Evolutionary conservation across 2,113 vertebrate genomes (phyloP), one percentile per base, ranked within the genome.

Genomic region (Chionodraco myersi): DNA sequence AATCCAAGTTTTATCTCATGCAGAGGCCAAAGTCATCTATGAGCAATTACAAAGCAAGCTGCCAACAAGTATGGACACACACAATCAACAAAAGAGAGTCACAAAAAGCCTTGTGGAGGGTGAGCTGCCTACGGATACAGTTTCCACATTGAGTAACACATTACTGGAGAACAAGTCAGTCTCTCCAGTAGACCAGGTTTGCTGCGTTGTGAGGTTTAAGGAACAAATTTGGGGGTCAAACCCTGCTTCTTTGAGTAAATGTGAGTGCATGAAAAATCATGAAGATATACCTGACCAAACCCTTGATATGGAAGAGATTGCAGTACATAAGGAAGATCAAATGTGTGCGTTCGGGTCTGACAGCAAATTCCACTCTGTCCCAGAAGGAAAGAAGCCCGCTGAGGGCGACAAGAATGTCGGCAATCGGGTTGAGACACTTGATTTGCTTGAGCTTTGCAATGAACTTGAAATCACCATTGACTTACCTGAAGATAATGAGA

Each of bases 181-280:
- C 3, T 6, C 23, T 16, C 10, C 68, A n/a, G 21, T 90, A 14
- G 26, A 90, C 6, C 15, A 70, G 16, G 23, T 88, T 79, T 95
- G 95, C 83, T 95, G 95, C 65, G 9, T 94, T 63, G n/a, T 34
- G 51, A 86, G 44, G 70, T 93, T 86, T 83, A 45, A 89, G 13
- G 70, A 91, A 67, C 23, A 51, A 1, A 18, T 86, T 45, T 30
- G 5, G 6, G 82, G 75, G 41, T 44, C 54, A 53, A 23, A 21
- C 3, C 41, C 4, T 1, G 1, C 21, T 3, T 75, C 23, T 12
- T 4, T 4, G 1, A 79, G 67, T 23, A 83, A 53, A 61, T 95
- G 93, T 79, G 41, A 80, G 15, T 68, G 77, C 48, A 73, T 62
- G 2, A 10, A 45, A 67, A 64, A 52, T 3, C 2, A 5, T 13